Evolutionary conservation across 2,113 vertebrate species (phyloP).

Genomic region (Pluvianellus socialis): DNA sequence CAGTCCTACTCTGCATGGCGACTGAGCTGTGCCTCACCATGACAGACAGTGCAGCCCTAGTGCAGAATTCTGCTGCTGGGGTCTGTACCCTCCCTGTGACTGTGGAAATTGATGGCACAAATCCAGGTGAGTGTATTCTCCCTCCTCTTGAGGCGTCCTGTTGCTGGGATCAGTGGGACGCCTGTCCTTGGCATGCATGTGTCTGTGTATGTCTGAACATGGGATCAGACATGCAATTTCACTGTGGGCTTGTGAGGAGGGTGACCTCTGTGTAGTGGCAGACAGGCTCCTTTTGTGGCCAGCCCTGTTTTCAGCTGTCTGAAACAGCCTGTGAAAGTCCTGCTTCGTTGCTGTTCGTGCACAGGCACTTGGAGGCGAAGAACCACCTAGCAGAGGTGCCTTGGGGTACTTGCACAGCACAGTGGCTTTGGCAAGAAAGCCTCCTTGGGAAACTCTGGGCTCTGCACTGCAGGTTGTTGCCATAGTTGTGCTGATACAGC

Average conservation of each 20-base stretch:
- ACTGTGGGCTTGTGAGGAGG: background rate
- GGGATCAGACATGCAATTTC: background rate
- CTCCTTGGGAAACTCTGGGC: background rate
- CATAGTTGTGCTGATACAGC: background rate
- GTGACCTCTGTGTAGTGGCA: background rate
- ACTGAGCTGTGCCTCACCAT: slow-evolving; percentile 70
- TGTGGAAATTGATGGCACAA: slow-evolving; percentile 72
- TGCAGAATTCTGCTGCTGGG: slow-evolving; percentile 40
- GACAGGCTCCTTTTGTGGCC: background rate
- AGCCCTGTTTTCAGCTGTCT: background rate
- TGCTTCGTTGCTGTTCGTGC: background rate
- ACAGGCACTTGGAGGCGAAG: background rate
- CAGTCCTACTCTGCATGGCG: slow-evolving; percentile 78
- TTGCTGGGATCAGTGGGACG: accelerated
- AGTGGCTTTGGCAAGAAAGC: background rate
- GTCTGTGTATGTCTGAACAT: background rate
- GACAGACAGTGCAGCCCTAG: slow-evolving; percentile 31
- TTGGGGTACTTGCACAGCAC: background rate
- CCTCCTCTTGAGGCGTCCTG: background rate
- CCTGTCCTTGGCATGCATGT: accelerated
- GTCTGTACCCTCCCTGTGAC: slow-evolving; percentile 44
- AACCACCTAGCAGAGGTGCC: background rate
- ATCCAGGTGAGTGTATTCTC: slow-evolving; percentile 45
- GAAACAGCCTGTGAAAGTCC: background rate
- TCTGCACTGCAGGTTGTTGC: background rate